Conservation (phyloP, 1,140 invertebrate genomes). For the Neodiprion pinetum region DNA sequence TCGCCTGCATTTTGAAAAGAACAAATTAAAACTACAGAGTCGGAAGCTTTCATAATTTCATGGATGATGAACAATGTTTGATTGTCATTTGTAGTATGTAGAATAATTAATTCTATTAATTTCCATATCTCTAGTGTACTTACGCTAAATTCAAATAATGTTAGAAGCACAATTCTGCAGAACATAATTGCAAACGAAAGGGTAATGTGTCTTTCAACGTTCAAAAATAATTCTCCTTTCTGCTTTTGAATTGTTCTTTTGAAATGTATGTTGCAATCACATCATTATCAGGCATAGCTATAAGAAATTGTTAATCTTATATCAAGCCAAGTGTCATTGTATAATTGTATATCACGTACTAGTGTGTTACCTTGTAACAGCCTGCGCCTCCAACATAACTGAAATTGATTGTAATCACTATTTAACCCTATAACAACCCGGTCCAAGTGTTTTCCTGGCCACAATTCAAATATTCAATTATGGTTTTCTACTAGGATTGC, state of each 20-base stretch:
- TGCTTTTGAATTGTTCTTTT: neutral
- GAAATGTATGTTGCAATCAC: neutral
- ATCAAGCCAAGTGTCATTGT: conserved; percentile 25
- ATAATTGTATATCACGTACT: conserved; percentile 24
- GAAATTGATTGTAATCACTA: conserved; percentile 14
- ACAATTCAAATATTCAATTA: conserved; percentile 5
- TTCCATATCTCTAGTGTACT: neutral
- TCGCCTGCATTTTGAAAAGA: neutral
- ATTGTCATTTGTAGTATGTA: neutral
- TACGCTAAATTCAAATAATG: neutral
- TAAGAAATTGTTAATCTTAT: conserved; percentile 11
- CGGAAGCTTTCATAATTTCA: neutral
- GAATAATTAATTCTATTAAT: neutral
- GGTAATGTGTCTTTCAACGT: neutral
- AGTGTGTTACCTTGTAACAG: conserved; percentile 29
- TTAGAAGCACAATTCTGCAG: too few relatives aligned
- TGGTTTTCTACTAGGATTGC: neutral
- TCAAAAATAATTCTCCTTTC: neutral
- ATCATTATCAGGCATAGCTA: conserved; percentile 19
- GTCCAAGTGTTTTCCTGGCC: conserved; percentile 7
- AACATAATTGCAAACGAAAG: neutral
- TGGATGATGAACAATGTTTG: neutral
- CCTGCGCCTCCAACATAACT: conserved; percentile 25
- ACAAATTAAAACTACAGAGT: neutral
- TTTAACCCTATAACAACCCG: conserved; percentile 9